These are phyloP conservation scores for Callyntrura guangdongensis DNA, from an alignment of 2,888 invertebrate species.

Conservation along the genomic window DNA sequence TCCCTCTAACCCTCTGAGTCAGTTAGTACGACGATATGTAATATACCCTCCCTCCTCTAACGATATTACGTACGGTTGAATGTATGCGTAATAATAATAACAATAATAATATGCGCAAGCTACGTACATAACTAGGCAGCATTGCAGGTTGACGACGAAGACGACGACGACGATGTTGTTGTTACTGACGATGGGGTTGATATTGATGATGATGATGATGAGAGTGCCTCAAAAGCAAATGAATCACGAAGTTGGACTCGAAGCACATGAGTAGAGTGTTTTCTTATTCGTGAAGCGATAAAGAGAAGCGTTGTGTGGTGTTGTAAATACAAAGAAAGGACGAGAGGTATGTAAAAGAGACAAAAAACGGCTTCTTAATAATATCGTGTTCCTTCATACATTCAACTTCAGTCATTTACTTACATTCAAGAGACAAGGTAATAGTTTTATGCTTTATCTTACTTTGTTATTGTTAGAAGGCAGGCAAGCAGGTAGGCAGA, in stretches of 20 bases:
- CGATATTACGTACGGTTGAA: not conserved
- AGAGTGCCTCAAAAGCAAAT: slow-evolving; percentile 75
- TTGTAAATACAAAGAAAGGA: slow-evolving; percentile 58
- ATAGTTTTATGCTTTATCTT: slow-evolving; percentile 70
- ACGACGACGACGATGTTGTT: not conserved
- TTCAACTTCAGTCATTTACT: slow-evolving; percentile 80
- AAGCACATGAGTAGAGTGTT: slow-evolving; percentile 75
- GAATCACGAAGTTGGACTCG: slow-evolving; percentile 80
- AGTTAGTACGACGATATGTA: not conserved
- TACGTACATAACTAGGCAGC: slow-evolving; percentile 44
- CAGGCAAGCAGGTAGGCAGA: slow-evolving; percentile 28
- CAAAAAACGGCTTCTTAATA: slow-evolving; percentile 78
- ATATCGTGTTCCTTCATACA: slow-evolving; percentile 79
- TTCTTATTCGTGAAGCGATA: slow-evolving; percentile 63
- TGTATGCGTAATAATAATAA: slow-evolving; percentile 53
- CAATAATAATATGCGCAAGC: slow-evolving; percentile 39
- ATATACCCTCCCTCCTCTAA: not conserved
- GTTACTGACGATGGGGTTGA: not conserved
- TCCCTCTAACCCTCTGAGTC: slow-evolving; percentile 4
- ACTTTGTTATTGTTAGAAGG: slow-evolving; percentile 78
- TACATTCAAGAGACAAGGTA: slow-evolving; percentile 78
- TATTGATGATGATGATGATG: slow-evolving; percentile 66
- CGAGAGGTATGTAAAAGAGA: slow-evolving; percentile 73
- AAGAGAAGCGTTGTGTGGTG: slow-evolving; percentile 7
- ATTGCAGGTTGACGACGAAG: slow-evolving; percentile 60